Evolutionary conservation across 2,888 invertebrate genomes (phyloP), one percentile per base, ranked within the genome.

Genomic region (Drosophila fungiperda): DNA sequence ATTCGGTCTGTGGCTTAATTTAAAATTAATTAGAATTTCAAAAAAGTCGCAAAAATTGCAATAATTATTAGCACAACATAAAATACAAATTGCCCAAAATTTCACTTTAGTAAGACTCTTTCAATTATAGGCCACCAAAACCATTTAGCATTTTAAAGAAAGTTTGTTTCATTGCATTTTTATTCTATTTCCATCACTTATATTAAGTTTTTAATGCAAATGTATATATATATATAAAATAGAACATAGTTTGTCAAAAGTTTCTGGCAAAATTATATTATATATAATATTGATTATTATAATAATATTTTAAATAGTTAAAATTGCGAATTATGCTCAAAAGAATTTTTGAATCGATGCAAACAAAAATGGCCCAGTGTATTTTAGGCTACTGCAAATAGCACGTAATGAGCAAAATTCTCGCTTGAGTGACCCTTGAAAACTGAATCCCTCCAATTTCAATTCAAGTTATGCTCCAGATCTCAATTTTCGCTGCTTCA

Each of bases 341-440:
- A 20, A 45, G 4, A 8, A 40, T 40, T 17, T n/a, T 17, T 40
- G 9, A n/a, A 40, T 40, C n/a, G 9, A 5, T 40, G 40, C 40
- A 40, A 40, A 8, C 2, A 15, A 15, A 45, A 45, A 45, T 23
- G 15, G 0, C 45, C 20, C 20, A 23, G 45, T 23, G 20, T 38
- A 17, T 59, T 42, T 57, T 42, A 12, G 26, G 26, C 35, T 20
- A 61, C 66, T 76, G 68, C 49, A 57, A 73, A 68, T 60, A 58
- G 61, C 80, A 50, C 53, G 68, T 68, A 77, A 80, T 80, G 73
- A 77, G 81, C 78, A 80, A 64, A 68, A 68, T 73, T 64, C 73
- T 63, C 68, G 63, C 66, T 78, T 78, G 66, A 73, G 45, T 73
- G 78, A 50, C 57, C 20, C 73, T 73, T 80, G 68, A 49, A 76